Base-by-base conservation (phyloP, 2,113 vertebrate genomes). In the Myxocyprinus asiaticus region DNA sequence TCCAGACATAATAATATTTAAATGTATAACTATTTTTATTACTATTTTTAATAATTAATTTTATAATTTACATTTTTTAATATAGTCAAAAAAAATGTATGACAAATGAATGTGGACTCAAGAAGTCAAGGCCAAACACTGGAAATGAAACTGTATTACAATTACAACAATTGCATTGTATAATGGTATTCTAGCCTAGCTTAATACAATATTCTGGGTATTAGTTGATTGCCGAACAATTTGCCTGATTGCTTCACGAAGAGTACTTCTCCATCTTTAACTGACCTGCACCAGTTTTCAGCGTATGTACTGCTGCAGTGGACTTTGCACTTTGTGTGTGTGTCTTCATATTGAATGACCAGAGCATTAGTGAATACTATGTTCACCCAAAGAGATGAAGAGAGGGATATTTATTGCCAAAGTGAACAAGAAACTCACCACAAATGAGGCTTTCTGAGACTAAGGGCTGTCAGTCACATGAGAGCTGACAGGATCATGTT, bases 391-490 rank as follows among this genome's bases (percentile, higher is more conserved):
- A 45, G 47, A 56, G 78, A 84, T 71, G 59, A 70, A 43, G 53
- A 15, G 12, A 76, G 61, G 47, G 55, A 55, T 77, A 55, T 71
- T 78, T 66, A 63, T 66, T 45, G 22, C 67, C 47, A 59, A 69
- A 65, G 47, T 50, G 62, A 73, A 59, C 45, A 12, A 69, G 59
- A 55, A 81, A 58, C 62, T 63, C 45, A 17, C 15, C 67, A 71
- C 79, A 78, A 78, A 81, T 83, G 51, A 83, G 70, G 69, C 47
- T 74, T 78, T 80, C 59, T 56, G 74, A 65, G 51, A 77, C 63
- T 47, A 55, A 6, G 74, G 22, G 50, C 50, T 59, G 83, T 64
- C 78, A 65, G 53, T 80, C 74, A 68, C 17, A 6, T 63, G 15
- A 5, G 11, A 85, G 69, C 63, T 72, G 67, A 82, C 77, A 72